Evolutionary conservation across 2,113 vertebrate genomes (phyloP), one percentile per base, ranked within the genome.

Genomic region (Potamarius usumacintae): DNA sequence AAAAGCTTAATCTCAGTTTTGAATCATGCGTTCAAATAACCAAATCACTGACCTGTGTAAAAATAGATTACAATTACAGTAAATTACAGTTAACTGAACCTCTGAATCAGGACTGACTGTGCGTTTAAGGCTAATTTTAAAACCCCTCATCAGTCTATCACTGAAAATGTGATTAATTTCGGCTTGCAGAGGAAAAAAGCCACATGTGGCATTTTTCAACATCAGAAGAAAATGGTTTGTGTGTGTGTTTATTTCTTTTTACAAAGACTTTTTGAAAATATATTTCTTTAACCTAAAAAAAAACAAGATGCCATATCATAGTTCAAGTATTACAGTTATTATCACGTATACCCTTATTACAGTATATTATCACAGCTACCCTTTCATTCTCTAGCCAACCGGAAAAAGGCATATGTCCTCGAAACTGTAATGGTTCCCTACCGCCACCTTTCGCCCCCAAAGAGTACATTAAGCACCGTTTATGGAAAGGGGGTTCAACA

Each of bases 381-480:
- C 10, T 50, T 77, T 25, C 12, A 27, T 30, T 55, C 6, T 77
- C 48, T 52, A 77, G 20, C 20, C 48, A 77, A 17, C 6, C 50
- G 0, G 22, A 0, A 78, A 27, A 53, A 78, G 10, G 8, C 14
- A 1, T 17, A 7, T 30, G 52, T 14, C 25, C 14, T 55, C 14
- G 25, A 55, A 78, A n/a, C 22, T 5, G 25, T 52, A n/a, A 77
- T 25, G 50, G 74, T 79, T 77, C 76, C 76, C 52, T 79, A 79
- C 76, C 52, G 76, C 76, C 50, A 79, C 76, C 76, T 79, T 55
- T 57, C 76, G 76, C 52, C 76, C 25, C 20, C 22, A 76, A 22
- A 25, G 10, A 25, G 42, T 25, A 76, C 34, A 48, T 74, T 20
- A 74, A 48, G 17, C 72, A 52, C 9, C 1, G 18, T 20, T 25